A percentile compares a stretch with the other conserved stretches of the same genome.
These are phyloP conservation scores for Nipponacmea schrenckii DNA, from an alignment of 2,888 invertebrate species.

Conservation along the genomic window DNA sequence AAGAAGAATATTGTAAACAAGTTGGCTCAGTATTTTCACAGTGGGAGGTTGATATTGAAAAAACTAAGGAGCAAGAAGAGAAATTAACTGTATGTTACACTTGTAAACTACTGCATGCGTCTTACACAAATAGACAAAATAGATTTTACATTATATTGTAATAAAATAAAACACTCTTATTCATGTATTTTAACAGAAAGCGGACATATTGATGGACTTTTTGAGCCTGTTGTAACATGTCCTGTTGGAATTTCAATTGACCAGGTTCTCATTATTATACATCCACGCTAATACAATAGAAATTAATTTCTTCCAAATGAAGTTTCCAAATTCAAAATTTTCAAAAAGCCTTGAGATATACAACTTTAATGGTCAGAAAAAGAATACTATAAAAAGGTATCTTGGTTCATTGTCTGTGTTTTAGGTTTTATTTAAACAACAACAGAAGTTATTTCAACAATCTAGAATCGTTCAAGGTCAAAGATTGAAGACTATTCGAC, in stretches of 20 bases:
- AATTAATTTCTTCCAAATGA: neutral
- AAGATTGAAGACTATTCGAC: conserved; percentile 59
- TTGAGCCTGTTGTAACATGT: neutral
- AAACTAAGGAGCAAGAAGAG: conserved; percentile 61
- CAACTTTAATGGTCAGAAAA: too few relatives aligned
- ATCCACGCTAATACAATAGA: too few relatives aligned
- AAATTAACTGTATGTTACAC: conserved; percentile 50
- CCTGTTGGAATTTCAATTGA: too few relatives aligned
- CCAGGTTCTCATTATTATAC: too few relatives aligned
- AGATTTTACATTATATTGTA: neutral
- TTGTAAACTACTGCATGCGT: neutral
- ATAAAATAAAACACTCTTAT: too few relatives aligned
- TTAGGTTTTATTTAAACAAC: conserved; percentile 61
- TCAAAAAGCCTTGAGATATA: too few relatives aligned
- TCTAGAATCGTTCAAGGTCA: conserved; percentile 62
- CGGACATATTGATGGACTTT: too few relatives aligned
- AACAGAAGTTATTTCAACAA: conserved; percentile 65
- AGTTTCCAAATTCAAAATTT: too few relatives aligned
- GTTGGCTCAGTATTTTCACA: conserved; percentile 56
- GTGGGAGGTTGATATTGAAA: conserved; percentile 63
- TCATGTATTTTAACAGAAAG: too few relatives aligned
- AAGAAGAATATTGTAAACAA: conserved; percentile 62
- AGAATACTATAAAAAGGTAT: too few relatives aligned
- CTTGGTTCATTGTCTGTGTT: too few relatives aligned
- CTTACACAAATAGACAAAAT: neutral